These are phyloP conservation scores for Allygus modestus DNA, from an alignment of 2,888 invertebrate species.

Conservation along the genomic window DNA sequence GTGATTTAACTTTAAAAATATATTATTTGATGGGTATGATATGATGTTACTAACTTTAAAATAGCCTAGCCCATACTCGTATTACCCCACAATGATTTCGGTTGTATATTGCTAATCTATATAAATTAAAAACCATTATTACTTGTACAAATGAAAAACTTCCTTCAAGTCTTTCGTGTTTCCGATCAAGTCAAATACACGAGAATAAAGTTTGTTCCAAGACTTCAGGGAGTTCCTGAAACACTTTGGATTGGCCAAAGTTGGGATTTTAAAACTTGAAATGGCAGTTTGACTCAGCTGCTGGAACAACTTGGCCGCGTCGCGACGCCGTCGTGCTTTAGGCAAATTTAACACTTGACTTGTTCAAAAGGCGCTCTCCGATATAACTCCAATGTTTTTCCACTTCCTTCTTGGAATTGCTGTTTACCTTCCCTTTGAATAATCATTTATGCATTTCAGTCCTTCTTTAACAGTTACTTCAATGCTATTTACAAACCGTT, in stretches of 20 bases:
- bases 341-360: conserved; percentile 38
- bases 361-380: conserved; percentile 30
- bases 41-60: too few species aligned
- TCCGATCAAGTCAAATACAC: conserved; percentile 36
- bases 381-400: conserved; percentile 29
- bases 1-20: too few species aligned
- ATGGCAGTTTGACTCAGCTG: conserved; percentile 19
- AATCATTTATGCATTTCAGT: not conserved
- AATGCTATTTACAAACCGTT: not conserved
- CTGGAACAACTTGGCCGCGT: not conserved
- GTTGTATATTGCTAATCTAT: too few species aligned
- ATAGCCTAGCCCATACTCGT: too few species aligned
- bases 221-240: conserved; percentile 6
- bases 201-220: conserved; percentile 11
- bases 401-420: not conserved
- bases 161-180: not conserved
- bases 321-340: not conserved
- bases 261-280: conserved; percentile 35
- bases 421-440: not conserved
- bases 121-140: too few species aligned
- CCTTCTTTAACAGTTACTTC: not conserved
- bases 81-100: too few species aligned
- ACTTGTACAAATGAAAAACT: not conserved
- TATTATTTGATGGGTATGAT: too few species aligned
- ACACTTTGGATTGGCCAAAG: conserved; percentile 19